Base-by-base conservation (phyloP, 2,797 vertebrate genomes). In the Channa striata region DNA sequence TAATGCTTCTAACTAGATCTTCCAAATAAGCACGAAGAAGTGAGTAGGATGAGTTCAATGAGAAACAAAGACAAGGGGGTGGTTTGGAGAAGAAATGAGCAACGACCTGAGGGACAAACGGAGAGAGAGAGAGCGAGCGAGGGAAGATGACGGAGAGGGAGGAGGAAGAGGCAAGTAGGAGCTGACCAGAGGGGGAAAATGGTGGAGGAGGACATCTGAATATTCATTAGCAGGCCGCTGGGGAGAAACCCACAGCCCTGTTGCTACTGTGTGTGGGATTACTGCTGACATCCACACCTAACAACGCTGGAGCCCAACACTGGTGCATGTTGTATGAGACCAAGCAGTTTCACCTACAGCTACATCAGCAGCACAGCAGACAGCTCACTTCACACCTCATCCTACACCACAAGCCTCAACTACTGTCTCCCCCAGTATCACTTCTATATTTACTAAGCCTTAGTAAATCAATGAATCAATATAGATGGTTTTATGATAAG, bases 1-100 rank as follows among this genome's bases (percentile, higher is more conserved):
- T 72, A 78, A 79, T 74, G 71, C 68, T 71, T 85, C 69, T 80
- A 82, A 83, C 81, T 89, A 65, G 49, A 80, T 88, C 87, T 69
- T 78, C 77, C 54, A 85, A 87, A 84, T 83, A 68, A 87, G 79
- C 68, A 82, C 39, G 23, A 85, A 82, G 70, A 68, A 87, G 66
- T 67, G 80, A 82, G 81, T 68, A 54, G 78, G 80, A 77, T 59
- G 80, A 61, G 58, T 56, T 68, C 77, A 74, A 74, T 71, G 53
- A 83, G 52, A 72, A 68, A 74, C 74, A 87, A 81, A 80, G 70
- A 80, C 68, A 68, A 75, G 48, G 72, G 65, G 63, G 52, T 23
- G 60, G 59, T 67, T 72, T 69, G 75, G 67, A 62, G 67, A 66
- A 66, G 74, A 76, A 81, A 53, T 44, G 59, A 72, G 50, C 49